Base-by-base conservation (phyloP, 2,797 vertebrate genomes). In the Rhinophrynus dorsalis region DNA sequence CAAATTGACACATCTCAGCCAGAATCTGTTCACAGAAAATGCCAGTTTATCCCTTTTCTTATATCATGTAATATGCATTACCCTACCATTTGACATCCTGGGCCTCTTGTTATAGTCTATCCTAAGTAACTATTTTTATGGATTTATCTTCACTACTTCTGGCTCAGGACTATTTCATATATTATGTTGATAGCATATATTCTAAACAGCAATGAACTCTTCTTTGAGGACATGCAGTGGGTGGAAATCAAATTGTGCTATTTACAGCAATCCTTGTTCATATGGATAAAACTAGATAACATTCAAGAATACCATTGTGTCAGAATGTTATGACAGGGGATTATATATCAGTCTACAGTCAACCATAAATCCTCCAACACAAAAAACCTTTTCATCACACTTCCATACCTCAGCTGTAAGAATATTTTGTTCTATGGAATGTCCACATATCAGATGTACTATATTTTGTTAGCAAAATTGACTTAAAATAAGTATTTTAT, bases 341-440 rank as follows among this genome's bases (percentile, higher is more conserved):
- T 72, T 72, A 72, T 52, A 58, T 40, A 13, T 40, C 40, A 47
- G 38, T 71, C 21, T 50, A 47, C 59, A 40, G 47, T 30, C 55
- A 58, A 51, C 32, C n/a, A 15, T n/a, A 7, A 24, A 38, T 5
- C 17, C 24, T 17, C 44, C 10, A 24, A 64, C 42, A 71, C 60
- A 38, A 50, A 32, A 38, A 37, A 15, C 40, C 9, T 54, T 72
- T 65, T 72, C 45, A 65, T 65, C 44, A 26, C 51, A 58, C 6
- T 17, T 57, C n/a, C 26, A 38, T 64, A 56, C 6, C 5, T 48
- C 45, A 56, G 29, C 17, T 33, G 24, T 18, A 26, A 61, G 37
- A 54, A 45, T 61, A 45, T 54, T 54, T 70, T 18, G 13, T 60
- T 61, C 37, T 8, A 11, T 32, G 40, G 50, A 71, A 71, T 71